These are phyloP conservation scores for Diplosoma virens DNA, from an alignment of 23 tunicate species.

Conservation along the genomic window DNA sequence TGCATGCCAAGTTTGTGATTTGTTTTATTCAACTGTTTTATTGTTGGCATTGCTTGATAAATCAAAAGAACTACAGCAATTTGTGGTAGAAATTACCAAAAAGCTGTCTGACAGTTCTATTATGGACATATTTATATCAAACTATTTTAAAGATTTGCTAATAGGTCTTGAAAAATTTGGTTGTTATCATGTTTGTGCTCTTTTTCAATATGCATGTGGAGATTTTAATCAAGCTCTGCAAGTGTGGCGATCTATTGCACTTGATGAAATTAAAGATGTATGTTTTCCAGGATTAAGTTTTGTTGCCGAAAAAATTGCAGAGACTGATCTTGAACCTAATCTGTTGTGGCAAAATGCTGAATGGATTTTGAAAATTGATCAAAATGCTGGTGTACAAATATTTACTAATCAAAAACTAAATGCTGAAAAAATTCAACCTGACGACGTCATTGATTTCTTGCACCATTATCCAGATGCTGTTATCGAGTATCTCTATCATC, in stretches of 20 bases:
- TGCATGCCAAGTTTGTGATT: background rate
- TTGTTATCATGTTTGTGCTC: constrained; percentile 60
- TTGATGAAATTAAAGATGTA: constrained; percentile 17
- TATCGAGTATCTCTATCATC: constrained; percentile 48
- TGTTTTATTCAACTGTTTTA: constrained; percentile 34
- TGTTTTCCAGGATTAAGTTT: constrained; percentile 71
- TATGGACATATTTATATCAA: constrained; percentile 3
- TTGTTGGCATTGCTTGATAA: constrained; percentile 33
- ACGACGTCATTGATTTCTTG: constrained; percentile 70
- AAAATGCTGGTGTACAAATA: constrained; percentile 52
- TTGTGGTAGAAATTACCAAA: background rate
- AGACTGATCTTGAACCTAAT: constrained; percentile 2
- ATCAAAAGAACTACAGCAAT: constrained; percentile 11
- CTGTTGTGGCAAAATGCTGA: constrained; percentile 69
- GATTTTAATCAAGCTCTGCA: constrained; percentile 58
- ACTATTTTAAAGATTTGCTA: background rate
- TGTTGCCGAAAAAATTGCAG: constrained; percentile 53
- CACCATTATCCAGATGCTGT: constrained; percentile 61
- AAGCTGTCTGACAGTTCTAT: background rate
- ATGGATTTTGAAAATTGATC: constrained; percentile 67
- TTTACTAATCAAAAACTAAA: constrained; percentile 14
- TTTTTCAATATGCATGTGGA: constrained; percentile 24
- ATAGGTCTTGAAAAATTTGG: constrained; percentile 25
- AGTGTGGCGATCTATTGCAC: constrained; percentile 50
- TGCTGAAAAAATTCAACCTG: constrained; percentile 6